Evolutionary conservation across 2,888 invertebrate species (phyloP).

Genomic region (Drosophila colorata): DNA sequence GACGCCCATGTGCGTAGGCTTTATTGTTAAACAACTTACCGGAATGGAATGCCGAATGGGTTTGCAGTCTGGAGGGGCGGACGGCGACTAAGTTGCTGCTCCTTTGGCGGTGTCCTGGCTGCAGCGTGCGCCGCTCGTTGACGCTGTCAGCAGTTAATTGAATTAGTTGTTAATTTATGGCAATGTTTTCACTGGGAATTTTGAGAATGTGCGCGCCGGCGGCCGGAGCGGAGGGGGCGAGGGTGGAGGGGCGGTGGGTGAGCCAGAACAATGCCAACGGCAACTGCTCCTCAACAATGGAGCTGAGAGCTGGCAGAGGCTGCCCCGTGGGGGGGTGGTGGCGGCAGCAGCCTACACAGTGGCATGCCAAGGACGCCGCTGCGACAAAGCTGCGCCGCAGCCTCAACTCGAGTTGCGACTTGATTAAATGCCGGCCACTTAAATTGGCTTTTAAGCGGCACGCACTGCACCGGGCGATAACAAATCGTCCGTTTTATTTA

Average conservation of each 20-base stretch:
- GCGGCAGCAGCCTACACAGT: conserved; percentile 1
- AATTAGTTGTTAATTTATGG: conserved; percentile 80
- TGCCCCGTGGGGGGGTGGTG: not conserved
- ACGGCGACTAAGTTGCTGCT: not conserved
- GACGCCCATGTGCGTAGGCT: conserved; percentile 14
- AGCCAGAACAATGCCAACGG: conserved; percentile 12
- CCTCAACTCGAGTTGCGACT: conserved; percentile 34
- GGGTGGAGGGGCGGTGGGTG: no score
- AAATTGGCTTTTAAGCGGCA: conserved; percentile 64
- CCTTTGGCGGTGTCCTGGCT: conserved; percentile 13
- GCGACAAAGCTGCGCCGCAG: conserved; percentile 41
- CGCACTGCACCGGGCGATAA: conserved; percentile 49
- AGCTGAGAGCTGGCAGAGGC: not conserved
- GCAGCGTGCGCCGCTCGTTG: conserved; percentile 52
- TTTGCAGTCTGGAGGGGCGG: not conserved
- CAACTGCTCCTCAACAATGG: not conserved
- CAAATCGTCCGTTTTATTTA: conserved; percentile 29
- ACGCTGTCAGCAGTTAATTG: conserved; percentile 75
- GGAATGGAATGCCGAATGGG: conserved; percentile 28
- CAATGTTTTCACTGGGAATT: conserved; percentile 79
- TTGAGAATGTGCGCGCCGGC: conserved; percentile 34
- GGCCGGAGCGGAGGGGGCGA: no score
- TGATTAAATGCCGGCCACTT: conserved; percentile 77
- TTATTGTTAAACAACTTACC: conserved; percentile 58
- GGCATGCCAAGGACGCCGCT: conserved; percentile 41